Percentiles rank a stretch among this genome's conserved stretches.
phyloP scores from a whole-genome alignment of 2,888 invertebrate species.

The Thyatira batis region DNA sequence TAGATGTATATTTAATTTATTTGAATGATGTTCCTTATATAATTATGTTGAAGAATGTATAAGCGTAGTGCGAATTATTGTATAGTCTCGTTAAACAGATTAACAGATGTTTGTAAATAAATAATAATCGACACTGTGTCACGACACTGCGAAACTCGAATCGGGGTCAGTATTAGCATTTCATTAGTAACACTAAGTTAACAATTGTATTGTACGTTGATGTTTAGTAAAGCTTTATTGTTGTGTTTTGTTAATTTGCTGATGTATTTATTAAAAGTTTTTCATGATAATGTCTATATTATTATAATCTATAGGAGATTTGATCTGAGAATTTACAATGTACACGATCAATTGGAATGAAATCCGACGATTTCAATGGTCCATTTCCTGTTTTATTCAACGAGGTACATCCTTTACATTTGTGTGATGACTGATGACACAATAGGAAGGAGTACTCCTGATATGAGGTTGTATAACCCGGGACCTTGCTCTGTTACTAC shows the following conservation, averaged over 20 bases:
- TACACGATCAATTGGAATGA: constrained; percentile 24
- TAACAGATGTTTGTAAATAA: constrained; percentile 61
- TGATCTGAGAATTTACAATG: constrained; percentile 17
- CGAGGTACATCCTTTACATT: constrained; percentile 40
- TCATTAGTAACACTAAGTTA: constrained; percentile 30
- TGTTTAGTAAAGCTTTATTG: constrained; percentile 52
- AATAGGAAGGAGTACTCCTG: not conserved
- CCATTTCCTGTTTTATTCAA: constrained; percentile 43
- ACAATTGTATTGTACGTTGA: constrained; percentile 26
- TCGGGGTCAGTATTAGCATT: constrained; percentile 12
- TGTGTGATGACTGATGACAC: constrained; percentile 25
- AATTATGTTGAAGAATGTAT: constrained; percentile 19
- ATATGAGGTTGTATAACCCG: not conserved
- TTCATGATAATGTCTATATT: constrained; percentile 43
- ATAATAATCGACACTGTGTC: constrained; percentile 41
- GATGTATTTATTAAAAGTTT: constrained; percentile 72
- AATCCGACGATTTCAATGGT: constrained; percentile 45
- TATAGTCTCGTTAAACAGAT: constrained; percentile 45
- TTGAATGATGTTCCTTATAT: constrained; percentile 34
- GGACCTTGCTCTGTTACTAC: constrained; percentile 25
- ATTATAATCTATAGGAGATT: constrained; percentile 11
- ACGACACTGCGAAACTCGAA: constrained; percentile 18
- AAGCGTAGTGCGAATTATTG: constrained; percentile 25
- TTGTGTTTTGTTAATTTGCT: constrained; percentile 65
- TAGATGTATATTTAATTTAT: constrained; percentile 34